Conservation (phyloP, 2,797 vertebrate genomes). For the Picus viridis region DNA sequence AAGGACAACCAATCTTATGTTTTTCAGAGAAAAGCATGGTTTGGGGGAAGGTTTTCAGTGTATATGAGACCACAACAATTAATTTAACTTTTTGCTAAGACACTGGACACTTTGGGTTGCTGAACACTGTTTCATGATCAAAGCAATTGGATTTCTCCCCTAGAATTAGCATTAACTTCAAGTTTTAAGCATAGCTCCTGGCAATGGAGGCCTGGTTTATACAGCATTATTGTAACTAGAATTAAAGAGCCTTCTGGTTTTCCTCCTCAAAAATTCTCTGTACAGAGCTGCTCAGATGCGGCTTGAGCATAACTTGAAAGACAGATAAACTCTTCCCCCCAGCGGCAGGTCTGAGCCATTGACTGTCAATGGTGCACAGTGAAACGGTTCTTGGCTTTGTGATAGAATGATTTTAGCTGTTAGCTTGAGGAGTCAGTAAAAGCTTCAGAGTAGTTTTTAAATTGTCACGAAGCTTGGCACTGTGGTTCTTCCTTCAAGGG, state of each 20-base stretch:
- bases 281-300: background rate
- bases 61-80: background rate
- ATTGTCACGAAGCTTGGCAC: background rate
- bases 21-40: background rate
- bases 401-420: background rate
- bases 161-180: background rate
- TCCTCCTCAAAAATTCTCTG: background rate
- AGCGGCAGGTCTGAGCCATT: background rate
- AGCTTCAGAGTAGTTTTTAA: background rate
- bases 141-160: background rate
- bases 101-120: background rate
- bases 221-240: background rate
- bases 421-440: background rate
- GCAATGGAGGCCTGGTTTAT: background rate
- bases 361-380: background rate
- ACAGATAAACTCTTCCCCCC: background rate
- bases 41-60: background rate
- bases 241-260: background rate
- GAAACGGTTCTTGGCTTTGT: background rate
- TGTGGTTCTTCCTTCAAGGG: background rate
- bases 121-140: background rate
- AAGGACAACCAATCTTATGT: background rate
- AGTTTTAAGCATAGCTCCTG: background rate
- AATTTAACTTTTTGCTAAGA: background rate
- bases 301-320: rapidly evolving